Evolutionary conservation across 2,888 invertebrate genomes (phyloP), one percentile per base, ranked within the genome.

Genomic region (Agonopterix alstromeriana): DNA sequence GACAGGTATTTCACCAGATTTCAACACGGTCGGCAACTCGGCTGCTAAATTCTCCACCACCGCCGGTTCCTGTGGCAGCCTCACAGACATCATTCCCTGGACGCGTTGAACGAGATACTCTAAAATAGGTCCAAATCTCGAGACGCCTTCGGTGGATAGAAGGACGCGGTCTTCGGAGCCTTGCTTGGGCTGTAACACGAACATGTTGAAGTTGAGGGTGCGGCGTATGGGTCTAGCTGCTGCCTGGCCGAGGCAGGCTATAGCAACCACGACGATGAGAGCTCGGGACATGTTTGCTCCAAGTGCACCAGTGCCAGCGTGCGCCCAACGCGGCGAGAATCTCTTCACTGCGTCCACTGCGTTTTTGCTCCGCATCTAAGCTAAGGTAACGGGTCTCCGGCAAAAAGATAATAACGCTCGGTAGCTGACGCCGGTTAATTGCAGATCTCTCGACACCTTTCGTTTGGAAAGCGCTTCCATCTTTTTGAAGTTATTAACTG

Each of bases 31-130:
- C 5, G 46, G 42, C 5, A 45, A 10, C 1, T 42, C 42, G 8
- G 36, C 7, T 27, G 27, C 27, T 27, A 27, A 27, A 12, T 17
- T 35, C 10, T 38, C 14, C 27, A 27, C 27, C 8, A 47, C 43
- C 8, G 27, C 10, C 10, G 46, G 88, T 68, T 91, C 90, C 57
- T 88, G 85, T 47, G 90, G 82, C 48, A 88, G 78, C 59, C 91
- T 91, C 10, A 90, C 86, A 0, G 92, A 92, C 67, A 90, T 91
- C 55, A 90, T 90, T 4, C 90, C 82, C 69, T 93, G 93, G 47
- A 93, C 86, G 50, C 90, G 82, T 63, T 92, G 92, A 8, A 92
- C 82, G 11, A 92, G 65, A 51, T 87, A 84, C 65, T 93, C 92
- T 42, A 92, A 61, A 38, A 92, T 66, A 0, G 91, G 90, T 14